A percentile compares a stretch with the other conserved stretches of the same genome.
phyloP scores from a whole-genome alignment of 2,113 vertebrate species.

The Corythornis cristatus region DNA sequence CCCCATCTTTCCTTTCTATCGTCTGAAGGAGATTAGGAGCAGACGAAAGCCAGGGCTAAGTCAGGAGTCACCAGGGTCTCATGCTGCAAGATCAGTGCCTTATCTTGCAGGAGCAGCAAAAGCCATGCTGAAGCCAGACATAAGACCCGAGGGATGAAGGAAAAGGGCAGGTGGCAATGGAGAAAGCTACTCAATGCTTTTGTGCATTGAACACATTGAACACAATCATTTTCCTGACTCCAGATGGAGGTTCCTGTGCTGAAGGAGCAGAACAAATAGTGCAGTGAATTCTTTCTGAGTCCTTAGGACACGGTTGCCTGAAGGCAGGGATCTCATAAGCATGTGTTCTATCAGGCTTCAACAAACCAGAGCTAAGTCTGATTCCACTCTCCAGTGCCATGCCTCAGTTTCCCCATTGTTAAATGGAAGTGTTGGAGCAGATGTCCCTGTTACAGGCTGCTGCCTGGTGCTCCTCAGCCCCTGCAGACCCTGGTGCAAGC shows the following conservation, averaged over 20 bases:
- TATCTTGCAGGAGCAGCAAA: not conserved
- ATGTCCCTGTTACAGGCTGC: not conserved
- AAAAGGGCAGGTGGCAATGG: not conserved
- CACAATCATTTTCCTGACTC: not conserved
- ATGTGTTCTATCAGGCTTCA: not conserved
- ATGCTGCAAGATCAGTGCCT: not conserved
- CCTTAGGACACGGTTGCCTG: not conserved
- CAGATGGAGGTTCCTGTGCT: fast-evolving
- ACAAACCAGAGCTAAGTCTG: not conserved
- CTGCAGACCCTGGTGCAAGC: fast-evolving
- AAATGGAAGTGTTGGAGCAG: not conserved
- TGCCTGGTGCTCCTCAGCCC: not conserved
- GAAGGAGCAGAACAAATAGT: not conserved
- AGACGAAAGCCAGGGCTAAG: not conserved
- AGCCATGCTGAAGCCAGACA: not conserved
- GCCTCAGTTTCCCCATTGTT: not conserved
- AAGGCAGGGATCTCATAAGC: not conserved
- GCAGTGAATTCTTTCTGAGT: not conserved
- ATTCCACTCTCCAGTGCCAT: not conserved
- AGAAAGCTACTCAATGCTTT: not conserved
- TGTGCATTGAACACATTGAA: not conserved
- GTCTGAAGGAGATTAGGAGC: not conserved
- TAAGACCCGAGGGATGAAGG: not conserved
- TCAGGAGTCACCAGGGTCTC: not conserved
- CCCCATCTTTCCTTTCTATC: not conserved